A percentile compares a stretch with the other conserved stretches of the same genome.
Conservation (phyloP, 2,113 vertebrate genomes). For the Bubalus kerabau region DNA sequence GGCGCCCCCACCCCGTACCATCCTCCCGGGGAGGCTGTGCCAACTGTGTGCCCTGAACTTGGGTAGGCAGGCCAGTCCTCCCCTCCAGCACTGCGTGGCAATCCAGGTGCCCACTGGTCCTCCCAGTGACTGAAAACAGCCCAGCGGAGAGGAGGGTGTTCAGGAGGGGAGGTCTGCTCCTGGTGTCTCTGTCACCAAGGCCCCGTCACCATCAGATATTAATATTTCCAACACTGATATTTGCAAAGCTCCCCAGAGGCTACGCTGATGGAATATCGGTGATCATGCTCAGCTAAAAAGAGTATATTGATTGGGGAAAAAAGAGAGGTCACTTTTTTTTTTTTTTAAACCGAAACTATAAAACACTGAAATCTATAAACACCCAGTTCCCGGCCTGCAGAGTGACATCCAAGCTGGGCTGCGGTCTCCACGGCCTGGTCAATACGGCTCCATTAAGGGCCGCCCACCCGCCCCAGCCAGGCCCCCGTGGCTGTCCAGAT, state of each 20-base stretch:
- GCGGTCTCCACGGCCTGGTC: slow-evolving; percentile 87
- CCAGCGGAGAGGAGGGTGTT: accelerated
- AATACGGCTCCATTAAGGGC: slow-evolving; percentile 92
- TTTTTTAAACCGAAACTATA: slow-evolving; percentile 71
- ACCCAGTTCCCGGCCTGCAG: slow-evolving; percentile 77
- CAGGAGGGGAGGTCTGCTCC: accelerated
- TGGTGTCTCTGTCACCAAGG: accelerated
- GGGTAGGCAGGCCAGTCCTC: accelerated
- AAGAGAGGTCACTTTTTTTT: slow-evolving; percentile 51
- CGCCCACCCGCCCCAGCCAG: slow-evolving; percentile 64
- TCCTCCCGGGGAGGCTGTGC: accelerated
- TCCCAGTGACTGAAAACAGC: background rate
- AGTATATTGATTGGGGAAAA: slow-evolving; percentile 77
- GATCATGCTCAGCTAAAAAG: slow-evolving; percentile 78
- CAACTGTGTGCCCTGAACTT: accelerated
- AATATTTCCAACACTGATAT: slow-evolving; percentile 2
- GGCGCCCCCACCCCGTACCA: accelerated
- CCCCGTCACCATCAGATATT: background rate
- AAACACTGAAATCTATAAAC: slow-evolving; percentile 84
- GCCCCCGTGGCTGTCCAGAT: slow-evolving; percentile 81
- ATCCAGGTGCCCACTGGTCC: accelerated
- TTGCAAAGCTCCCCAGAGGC: slow-evolving; percentile 40
- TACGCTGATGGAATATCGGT: slow-evolving; percentile 69
- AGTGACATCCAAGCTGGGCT: slow-evolving; percentile 84
- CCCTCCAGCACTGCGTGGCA: accelerated